Evolutionary conservation across 2,888 invertebrate genomes (phyloP), one percentile per base, ranked within the genome.

Genomic region (Scaptomyza tumidula): DNA sequence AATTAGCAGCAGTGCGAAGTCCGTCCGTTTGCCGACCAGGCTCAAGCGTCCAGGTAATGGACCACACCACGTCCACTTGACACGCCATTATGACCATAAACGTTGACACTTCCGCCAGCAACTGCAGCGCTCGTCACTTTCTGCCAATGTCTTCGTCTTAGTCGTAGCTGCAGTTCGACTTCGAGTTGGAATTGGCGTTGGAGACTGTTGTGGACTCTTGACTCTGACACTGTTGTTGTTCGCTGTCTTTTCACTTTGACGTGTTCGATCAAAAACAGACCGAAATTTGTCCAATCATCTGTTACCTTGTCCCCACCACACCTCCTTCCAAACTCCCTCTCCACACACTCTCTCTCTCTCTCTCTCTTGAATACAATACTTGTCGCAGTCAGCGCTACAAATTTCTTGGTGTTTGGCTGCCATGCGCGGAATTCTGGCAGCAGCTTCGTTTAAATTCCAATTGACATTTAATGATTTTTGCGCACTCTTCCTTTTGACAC

Each of bases 381-480:
- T 58, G 49, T n/a, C 49, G 39, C 39, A 39, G 5, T 54, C 43
- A 53, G n/a, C 61, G 56, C 63, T 76, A 89, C 88, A 87, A 90
- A 90, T 90, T 86, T 85, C 89, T 81, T 78, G 75, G 78, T 76
- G 89, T 87, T 83, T 73, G 73, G 73, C 74, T 84, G 85, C 79
- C 78, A 88, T 79, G 81, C 80, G 80, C 77, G 89, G 90, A 90
- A 91, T 90, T 88, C 83, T 81, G 84, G 83, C 80, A 84, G 90
- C 89, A 87, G 86, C 91, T 90, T 90, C 87, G 90, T 91, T 91
- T 90, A 91, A 91, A 91, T 91, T 91, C 91, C 90, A 86, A 83
- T 80, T 80, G 80, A 86, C 75, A 69, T 87, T 90, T 86, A 77
- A 84, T 89, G 90, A 89, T 84, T 71, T 35, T 69, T 72, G 77